Evolutionary conservation across 2,797 vertebrate genomes (phyloP).

Genomic region (Gymnoscopelus microlampas): DNA sequence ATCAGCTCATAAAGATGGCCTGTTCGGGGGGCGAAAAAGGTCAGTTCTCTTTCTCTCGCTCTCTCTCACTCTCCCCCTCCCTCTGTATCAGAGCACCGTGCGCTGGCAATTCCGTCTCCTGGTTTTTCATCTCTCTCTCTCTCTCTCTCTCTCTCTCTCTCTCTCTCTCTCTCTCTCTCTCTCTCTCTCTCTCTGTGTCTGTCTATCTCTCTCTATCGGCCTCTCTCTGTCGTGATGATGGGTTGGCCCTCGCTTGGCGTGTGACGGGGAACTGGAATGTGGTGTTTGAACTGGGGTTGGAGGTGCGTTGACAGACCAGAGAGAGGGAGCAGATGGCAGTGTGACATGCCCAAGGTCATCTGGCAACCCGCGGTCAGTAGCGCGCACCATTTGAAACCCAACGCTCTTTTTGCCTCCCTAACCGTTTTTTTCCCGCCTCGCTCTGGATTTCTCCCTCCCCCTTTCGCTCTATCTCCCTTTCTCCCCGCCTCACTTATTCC

Average conservation of each 20-base stretch:
- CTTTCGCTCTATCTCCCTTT: conserved; percentile 7
- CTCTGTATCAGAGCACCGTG: background rate
- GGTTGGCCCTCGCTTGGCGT: conserved; percentile 63
- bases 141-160: conserved; percentile 1
- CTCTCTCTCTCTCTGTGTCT: conserved; percentile 8
- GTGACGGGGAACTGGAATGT: conserved; percentile 77
- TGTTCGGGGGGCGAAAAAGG: conserved; percentile 70
- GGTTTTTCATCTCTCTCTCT: background rate
- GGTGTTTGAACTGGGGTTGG: conserved; percentile 78
- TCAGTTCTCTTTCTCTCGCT: conserved; percentile 64
- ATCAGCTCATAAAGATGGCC: conserved; percentile 76
- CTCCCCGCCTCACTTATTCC: conserved; percentile 13
- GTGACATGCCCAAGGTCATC: conserved; percentile 85
- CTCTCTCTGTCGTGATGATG: conserved; percentile 54
- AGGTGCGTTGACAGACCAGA: conserved; percentile 83
- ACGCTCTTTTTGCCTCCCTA: conserved; percentile 55
- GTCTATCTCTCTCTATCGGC: conserved; percentile 43
- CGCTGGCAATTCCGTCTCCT: no score
- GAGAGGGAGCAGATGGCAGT: conserved; percentile 84
- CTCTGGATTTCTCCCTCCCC: conserved; percentile 16
- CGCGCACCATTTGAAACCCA: conserved; percentile 79
- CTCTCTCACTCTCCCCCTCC: background rate
- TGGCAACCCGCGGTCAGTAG: conserved; percentile 76
- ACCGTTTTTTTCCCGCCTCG: conserved; percentile 44
- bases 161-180: conserved; percentile 31